Evolutionary conservation across 1,140 invertebrate genomes (phyloP).

Genomic region (Philopotamus ludificatus): DNA sequence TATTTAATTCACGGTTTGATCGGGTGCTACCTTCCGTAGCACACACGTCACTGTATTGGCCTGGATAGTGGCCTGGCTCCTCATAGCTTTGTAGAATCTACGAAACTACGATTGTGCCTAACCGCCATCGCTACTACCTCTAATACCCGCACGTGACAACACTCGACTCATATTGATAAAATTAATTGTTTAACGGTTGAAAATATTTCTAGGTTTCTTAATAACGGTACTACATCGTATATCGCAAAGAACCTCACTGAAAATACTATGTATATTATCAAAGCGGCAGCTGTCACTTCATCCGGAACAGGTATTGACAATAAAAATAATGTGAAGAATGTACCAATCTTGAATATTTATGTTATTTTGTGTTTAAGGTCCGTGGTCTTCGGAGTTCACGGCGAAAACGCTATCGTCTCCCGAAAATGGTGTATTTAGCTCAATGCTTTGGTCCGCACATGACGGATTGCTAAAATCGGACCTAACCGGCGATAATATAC

Average conservation of each 20-base stretch:
- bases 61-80: too few species aligned
- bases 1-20: too few species aligned
- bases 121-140: too few species aligned
- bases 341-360: background rate
- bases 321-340: background rate
- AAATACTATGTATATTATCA: slow-evolving; percentile 73
- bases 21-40: too few species aligned
- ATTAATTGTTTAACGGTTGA: background rate
- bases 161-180: too few species aligned
- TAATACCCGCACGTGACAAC: too few species aligned
- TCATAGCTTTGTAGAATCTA: too few species aligned
- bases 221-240: slow-evolving; percentile 55
- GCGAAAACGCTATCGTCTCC: slow-evolving; percentile 63
- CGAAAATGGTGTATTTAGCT: slow-evolving; percentile 55
- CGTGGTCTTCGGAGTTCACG: slow-evolving; percentile 75
- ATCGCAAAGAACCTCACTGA: slow-evolving; percentile 68
- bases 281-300: slow-evolving; percentile 73
- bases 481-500: slow-evolving; percentile 69
- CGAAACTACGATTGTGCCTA: too few species aligned
- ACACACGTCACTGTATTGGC: too few species aligned
- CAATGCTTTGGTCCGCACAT: slow-evolving; percentile 69
- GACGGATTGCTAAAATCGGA: slow-evolving; percentile 72
- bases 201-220: slow-evolving; percentile 27
- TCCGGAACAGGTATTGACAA: slow-evolving; percentile 64
- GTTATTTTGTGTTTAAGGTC: slow-evolving; percentile 50